These are phyloP conservation scores for Isichthys henryi DNA, from an alignment of 2,113 vertebrate species.

Conservation along the genomic window DNA sequence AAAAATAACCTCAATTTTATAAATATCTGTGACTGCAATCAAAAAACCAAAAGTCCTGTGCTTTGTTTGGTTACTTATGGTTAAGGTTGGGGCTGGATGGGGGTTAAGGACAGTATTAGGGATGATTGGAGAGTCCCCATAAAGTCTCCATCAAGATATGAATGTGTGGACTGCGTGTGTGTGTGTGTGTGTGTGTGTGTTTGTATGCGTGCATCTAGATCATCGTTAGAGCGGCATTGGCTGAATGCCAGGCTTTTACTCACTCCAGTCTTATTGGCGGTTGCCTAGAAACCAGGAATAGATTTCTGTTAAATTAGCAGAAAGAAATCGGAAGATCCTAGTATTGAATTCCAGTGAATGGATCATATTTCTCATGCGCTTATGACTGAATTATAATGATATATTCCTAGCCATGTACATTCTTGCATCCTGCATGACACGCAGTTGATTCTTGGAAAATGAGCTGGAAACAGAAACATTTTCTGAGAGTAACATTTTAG, in stretches of 20 bases:
- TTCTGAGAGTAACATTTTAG: neutral
- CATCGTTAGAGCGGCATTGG: neutral
- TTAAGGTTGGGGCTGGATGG: neutral
- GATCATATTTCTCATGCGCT: neutral
- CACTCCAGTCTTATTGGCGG: slow-evolving; percentile 8
- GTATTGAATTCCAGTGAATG: neutral
- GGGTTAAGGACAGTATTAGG: neutral
- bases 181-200: neutral
- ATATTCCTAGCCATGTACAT: neutral
- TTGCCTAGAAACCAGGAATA: slow-evolving; percentile 22
- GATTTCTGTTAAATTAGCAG: slow-evolving; percentile 9
- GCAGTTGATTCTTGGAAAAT: neutral
- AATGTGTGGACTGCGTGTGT: neutral
- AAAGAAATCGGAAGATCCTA: neutral
- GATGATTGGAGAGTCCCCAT: no score
- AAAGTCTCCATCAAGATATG: no score
- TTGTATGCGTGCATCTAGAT: neutral
- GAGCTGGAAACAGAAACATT: neutral
- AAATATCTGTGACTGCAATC: neutral
- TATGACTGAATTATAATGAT: neutral
- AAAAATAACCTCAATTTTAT: neutral
- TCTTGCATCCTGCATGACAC: neutral
- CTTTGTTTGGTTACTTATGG: neutral
- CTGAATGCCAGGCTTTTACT: slow-evolving; percentile 5
- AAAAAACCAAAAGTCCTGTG: neutral